phyloP scores from a whole-genome alignment of 2,113 vertebrate species.

The Prunella fulvescens region DNA sequence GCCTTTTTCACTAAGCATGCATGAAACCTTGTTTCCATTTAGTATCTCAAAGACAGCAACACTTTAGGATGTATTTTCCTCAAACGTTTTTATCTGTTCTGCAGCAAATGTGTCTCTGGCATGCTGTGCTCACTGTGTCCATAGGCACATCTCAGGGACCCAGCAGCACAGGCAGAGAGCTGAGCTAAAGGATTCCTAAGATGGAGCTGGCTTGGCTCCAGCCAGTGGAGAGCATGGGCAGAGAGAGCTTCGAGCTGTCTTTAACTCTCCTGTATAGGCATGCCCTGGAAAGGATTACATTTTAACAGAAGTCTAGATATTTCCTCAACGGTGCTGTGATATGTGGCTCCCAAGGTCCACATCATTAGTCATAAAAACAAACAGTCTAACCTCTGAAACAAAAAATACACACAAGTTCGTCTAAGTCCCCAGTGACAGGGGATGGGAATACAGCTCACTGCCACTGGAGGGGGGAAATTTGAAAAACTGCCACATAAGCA shows the following conservation, averaged over 20 bases:
- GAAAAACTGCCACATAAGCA: not conserved
- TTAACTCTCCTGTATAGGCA: not conserved
- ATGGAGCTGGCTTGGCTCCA: not conserved
- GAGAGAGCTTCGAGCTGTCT: not conserved
- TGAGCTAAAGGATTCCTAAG: not conserved
- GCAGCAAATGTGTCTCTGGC: not conserved
- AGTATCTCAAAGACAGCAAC: not conserved
- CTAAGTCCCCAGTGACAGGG: not conserved
- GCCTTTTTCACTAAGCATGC: not conserved
- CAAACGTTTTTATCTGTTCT: not conserved
- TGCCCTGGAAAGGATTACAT: slow-evolving; percentile 24
- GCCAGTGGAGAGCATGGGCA: not conserved
- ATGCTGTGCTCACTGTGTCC: not conserved
- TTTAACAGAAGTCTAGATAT: slow-evolving; percentile 58
- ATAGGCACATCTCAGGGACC: not conserved
- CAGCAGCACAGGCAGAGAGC: not conserved
- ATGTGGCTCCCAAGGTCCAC: slow-evolving; percentile 49
- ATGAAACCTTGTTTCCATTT: not conserved
- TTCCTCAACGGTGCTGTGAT: slow-evolving; percentile 14
- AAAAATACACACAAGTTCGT: not conserved
- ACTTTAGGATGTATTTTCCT: not conserved
- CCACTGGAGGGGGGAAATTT: not conserved
- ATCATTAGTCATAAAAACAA: slow-evolving; percentile 48
- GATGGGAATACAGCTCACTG: not conserved
- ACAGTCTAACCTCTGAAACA: slow-evolving; percentile 30